phyloP scores from a whole-genome alignment of 2,113 vertebrate genomes.

The Laticauda colubrina region DNA sequence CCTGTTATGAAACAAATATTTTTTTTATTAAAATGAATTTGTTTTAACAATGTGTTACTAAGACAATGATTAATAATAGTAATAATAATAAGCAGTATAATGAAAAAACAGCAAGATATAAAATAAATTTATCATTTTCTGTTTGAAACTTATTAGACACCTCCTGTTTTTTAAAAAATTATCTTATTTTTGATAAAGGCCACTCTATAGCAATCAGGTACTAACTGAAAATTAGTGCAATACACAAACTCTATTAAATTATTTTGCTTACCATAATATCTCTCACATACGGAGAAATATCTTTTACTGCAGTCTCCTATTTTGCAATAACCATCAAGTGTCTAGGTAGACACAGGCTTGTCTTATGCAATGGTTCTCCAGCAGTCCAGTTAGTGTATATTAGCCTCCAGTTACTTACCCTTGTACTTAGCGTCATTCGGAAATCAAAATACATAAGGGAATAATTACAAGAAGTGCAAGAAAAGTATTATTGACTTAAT shows the following conservation, averaged over 20 bases:
- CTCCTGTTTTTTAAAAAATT: background rate
- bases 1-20: slow-evolving; percentile 55
- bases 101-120: background rate
- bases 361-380: slow-evolving; percentile 79
- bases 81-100: background rate
- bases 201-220: background rate
- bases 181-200: background rate
- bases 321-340: slow-evolving; percentile 79
- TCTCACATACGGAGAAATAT: slow-evolving; percentile 81
- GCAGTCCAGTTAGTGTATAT: slow-evolving; percentile 78
- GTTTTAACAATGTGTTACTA: background rate
- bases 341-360: slow-evolving; percentile 83
- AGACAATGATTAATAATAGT: background rate
- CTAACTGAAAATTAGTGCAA: background rate
- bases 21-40: too few species aligned
- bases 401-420: slow-evolving; percentile 80
- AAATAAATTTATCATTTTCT: background rate
- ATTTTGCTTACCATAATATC: slow-evolving; percentile 72
- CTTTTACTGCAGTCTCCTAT: slow-evolving; percentile 74
- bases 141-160: background rate
- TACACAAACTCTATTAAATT: background rate
- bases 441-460: slow-evolving; percentile 26
- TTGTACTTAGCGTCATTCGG: slow-evolving; percentile 73
- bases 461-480: background rate
- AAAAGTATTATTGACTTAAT: background rate